Conservation (phyloP, 2,113 vertebrate species). For the Gasterosteus nipponicus region DNA sequence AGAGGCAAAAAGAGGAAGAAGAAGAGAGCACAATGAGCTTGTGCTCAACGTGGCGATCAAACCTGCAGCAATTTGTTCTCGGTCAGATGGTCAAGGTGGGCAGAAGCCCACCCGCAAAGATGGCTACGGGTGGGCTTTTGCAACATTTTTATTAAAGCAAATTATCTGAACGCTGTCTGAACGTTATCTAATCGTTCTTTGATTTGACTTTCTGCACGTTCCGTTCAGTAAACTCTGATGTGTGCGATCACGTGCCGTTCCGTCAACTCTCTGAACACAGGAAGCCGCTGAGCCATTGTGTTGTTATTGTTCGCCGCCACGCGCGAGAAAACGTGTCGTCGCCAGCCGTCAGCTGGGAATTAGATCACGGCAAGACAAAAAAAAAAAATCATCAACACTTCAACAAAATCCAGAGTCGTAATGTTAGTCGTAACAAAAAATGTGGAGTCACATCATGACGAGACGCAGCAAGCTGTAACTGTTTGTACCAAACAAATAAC, state of each 20-base stretch:
- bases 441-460: slow-evolving; percentile 27
- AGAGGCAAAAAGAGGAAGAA: slow-evolving; percentile 27
- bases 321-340: slow-evolving; percentile 53
- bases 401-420: slow-evolving; percentile 46
- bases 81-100: slow-evolving; percentile 7
- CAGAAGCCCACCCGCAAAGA: background rate
- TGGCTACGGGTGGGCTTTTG: background rate
- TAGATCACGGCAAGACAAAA: slow-evolving; percentile 49
- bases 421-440: slow-evolving; percentile 42
- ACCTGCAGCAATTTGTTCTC: slow-evolving; percentile 24
- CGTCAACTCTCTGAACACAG: slow-evolving; percentile 54
- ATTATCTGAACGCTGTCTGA: background rate
- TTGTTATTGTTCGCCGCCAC: slow-evolving; percentile 44
- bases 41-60: slow-evolving; percentile 57
- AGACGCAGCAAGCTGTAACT: slow-evolving; percentile 31
- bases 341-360: slow-evolving; percentile 52
- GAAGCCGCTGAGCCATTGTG: slow-evolving; percentile 49
- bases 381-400: slow-evolving; percentile 22
- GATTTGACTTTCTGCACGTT: slow-evolving; percentile 5
- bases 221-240: slow-evolving; percentile 21
- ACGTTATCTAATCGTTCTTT: background rate
- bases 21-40: slow-evolving; percentile 46
- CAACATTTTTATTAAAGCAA: slow-evolving; percentile 9
- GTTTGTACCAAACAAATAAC: slow-evolving; percentile 20
- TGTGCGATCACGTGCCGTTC: slow-evolving; percentile 36